Base-by-base conservation (phyloP, 2,888 invertebrate genomes). In the Nemotelus nigrinus region DNA sequence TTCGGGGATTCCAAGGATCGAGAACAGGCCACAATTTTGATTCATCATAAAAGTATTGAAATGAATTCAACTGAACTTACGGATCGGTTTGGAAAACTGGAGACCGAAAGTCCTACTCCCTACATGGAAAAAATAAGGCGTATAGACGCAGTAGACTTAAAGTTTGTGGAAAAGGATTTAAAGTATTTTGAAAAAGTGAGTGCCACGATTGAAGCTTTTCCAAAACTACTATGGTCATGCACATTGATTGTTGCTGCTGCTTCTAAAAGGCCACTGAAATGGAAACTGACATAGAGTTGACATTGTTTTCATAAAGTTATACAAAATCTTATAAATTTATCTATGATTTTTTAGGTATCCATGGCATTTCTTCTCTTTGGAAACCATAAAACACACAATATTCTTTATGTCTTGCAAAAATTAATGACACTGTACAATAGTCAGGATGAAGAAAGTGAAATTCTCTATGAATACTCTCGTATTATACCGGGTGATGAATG, bases 141-240 rank as follows among this genome's bases (percentile, higher is more conserved):
- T 2, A 79, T 84, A 5, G 72, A 81, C 25, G 47, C 80, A 0
- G 84, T 86, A 7, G 86, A 87, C 78, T 82, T 89, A 53, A 82
- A 83, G 7, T 83, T 83, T 67, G 82, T 89, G 2, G 89, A 90
- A 82, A 81, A 83, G 2, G 87, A 89, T 81, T 84, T 90, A 4
- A 85, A 87, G 63, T 84, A 86, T 53, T 84, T 85, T 41, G 89
- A 90, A 79, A 87, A 88, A 83, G 87, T 89, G 81, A 79, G 80
- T 79, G 25, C 25, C 25, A 25, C 25, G 45, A 77, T 41, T 70
- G 71, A 45, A 25, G 25, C 25, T 25, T 25, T 25, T 25, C 25
- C 25, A 25, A 25, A 25, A 25, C 25, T 25, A 25, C 25, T 25
- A 25, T 25, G 25, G 25, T 25, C 25, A 25, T 25, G 25, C 25